phyloP scores from a whole-genome alignment of 2,797 vertebrate species.

The Leucoraja ocellata region DNA sequence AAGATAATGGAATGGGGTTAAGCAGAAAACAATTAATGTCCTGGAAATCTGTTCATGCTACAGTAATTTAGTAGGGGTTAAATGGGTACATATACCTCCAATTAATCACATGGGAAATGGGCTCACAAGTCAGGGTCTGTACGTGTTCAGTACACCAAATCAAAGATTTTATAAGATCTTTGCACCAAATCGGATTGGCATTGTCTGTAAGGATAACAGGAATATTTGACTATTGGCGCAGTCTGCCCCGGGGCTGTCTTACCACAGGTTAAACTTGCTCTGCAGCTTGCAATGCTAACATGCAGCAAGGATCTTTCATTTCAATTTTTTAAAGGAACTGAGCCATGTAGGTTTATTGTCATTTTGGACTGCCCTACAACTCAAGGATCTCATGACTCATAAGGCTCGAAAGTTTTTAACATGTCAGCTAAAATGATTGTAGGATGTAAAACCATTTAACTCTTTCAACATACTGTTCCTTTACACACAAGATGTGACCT shows the following conservation, averaged over 20 bases:
- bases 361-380: neutral
- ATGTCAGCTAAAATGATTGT: neutral
- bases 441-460: neutral
- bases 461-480: neutral
- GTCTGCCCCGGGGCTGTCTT: neutral
- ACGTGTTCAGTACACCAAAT: no score
- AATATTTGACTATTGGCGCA: neutral
- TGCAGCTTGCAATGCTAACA: neutral
- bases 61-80: no score
- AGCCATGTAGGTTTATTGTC: neutral
- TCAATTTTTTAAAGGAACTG: neutral
- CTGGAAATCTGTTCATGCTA: neutral
- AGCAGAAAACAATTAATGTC: neutral
- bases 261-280: neutral
- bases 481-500: neutral
- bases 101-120: neutral
- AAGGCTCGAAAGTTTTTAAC: neutral
- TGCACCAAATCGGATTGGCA: neutral
- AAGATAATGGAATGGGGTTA: neutral
- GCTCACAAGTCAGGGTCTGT: neutral
- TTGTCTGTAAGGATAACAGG: neutral
- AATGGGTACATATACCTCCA: neutral
- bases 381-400: neutral
- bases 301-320: neutral
- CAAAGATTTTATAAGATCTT: no score